Evolutionary conservation across 2,113 vertebrate species (phyloP).

Genomic region (Oryzias melastigma): DNA sequence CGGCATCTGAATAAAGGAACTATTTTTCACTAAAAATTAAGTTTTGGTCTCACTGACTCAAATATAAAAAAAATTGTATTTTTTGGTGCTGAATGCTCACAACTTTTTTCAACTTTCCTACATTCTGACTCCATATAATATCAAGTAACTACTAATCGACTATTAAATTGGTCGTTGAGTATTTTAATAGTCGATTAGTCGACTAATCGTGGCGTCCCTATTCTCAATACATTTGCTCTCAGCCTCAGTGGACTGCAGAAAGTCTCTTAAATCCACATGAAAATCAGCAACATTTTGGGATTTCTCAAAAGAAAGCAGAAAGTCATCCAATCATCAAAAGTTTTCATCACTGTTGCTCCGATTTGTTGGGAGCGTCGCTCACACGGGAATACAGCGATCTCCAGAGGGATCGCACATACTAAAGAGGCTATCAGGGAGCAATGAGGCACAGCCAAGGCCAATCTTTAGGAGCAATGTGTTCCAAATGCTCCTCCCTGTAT

Average conservation of each 20-base stretch:
- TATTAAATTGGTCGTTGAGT: no score
- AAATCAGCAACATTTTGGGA: background rate
- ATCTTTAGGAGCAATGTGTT: slow-evolving; percentile 32
- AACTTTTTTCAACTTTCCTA: no score
- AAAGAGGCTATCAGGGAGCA: slow-evolving; percentile 53
- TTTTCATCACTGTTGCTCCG: slow-evolving; percentile 17
- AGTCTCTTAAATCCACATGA: background rate
- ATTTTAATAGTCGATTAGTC: background rate
- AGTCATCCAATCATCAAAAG: slow-evolving; percentile 31
- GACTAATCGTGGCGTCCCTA: background rate
- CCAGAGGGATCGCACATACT: slow-evolving; percentile 37
- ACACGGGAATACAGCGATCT: slow-evolving; percentile 51
- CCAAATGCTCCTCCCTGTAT: slow-evolving; percentile 14
- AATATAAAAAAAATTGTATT: no score
- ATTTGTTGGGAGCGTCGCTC: slow-evolving; percentile 36
- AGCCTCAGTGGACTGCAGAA: background rate
- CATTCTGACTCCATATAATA: no score
- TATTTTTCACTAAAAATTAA: no score
- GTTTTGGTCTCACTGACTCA: no score
- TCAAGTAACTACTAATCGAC: no score
- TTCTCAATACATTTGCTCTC: background rate
- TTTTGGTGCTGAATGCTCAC: no score
- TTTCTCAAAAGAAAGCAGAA: slow-evolving; percentile 1
- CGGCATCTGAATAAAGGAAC: no score
- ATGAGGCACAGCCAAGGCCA: slow-evolving; percentile 56